Base-by-base conservation (phyloP, 2,888 invertebrate genomes). In the Bellardia bayeri region DNA sequence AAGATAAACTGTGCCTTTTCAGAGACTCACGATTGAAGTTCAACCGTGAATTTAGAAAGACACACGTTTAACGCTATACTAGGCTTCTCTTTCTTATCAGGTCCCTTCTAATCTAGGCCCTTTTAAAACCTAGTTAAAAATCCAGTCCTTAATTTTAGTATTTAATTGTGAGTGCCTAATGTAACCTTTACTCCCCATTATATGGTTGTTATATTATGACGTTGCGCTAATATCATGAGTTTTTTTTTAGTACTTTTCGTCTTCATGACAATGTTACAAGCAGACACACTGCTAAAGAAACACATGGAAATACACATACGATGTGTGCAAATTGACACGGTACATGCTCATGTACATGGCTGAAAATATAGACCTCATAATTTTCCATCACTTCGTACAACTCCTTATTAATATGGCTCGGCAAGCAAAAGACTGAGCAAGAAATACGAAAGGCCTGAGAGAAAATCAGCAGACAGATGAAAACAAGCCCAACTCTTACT, bases 361-460 rank as follows among this genome's bases (percentile, higher is more conserved):
- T 66, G 30, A 81, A n/a, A 63, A 40, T 51, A 30, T 54, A 80
- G 37, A 74, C 49, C 49, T 64, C 30, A 74, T 68, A 84, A 74
- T 66, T 63, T 79, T 16, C 23, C 8, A 33, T 61, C 5, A 54
- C 40, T n/a, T 3, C 30, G 14, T 54, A 7, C 54, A 64, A 45
- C 11, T 56, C 1, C 42, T 1, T 6, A 14, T 30, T 14, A 11
- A 14, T 45, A n/a, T n/a, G 5, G 13, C 7, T 40, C 4, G 37
- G 37, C 37, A 49, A 58, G 37, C 13, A 13, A 40, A 49, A 6
- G 30, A 23, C 58, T 49, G 37, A 16, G 7, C 6, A 37, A 61
- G 61, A 79, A 23, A 23, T 23, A 23, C 11, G 7, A 49, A 71
- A 81, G 2, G 11, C 23, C n/a, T 4, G 37, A n/a, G 11, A 30